Percentiles rank a stretch among this genome's conserved stretches.
These are phyloP conservation scores for Peromyscus melanophrys DNA, from an alignment of 2,797 vertebrate species.

Conservation along the genomic window DNA sequence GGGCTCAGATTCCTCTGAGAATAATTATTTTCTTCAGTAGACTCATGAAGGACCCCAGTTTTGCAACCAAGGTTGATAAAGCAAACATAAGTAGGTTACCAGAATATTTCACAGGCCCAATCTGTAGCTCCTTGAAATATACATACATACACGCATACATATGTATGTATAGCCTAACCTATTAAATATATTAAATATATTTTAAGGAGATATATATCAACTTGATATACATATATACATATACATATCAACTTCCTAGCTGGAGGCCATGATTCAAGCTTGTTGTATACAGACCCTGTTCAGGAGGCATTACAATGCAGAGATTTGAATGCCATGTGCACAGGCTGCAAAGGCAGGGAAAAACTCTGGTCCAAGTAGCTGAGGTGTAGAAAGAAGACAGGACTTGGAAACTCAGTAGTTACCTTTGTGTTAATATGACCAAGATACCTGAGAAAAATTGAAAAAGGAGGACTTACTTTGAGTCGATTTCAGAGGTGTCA, in stretches of 20 bases:
- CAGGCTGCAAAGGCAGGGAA: background rate
- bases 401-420: background rate
- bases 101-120: background rate
- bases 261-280: background rate
- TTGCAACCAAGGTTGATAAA: background rate
- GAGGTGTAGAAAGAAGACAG: background rate
- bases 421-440: background rate
- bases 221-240: background rate
- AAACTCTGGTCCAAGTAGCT: background rate
- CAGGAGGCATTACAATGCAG: background rate
- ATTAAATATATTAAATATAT: background rate
- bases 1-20: background rate
- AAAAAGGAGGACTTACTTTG: background rate
- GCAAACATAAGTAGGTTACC: background rate
- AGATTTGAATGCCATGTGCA: background rate
- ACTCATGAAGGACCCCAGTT: background rate
- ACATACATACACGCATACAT: background rate
- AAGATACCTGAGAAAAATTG: background rate
- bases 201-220: background rate
- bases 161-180: background rate
- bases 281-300: background rate
- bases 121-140: background rate
- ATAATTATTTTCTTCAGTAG: conserved; percentile 20
- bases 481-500: background rate
- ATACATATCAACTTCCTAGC: background rate